A percentile compares a stretch with the other conserved stretches of the same genome.
These are phyloP conservation scores for Philaethria dido DNA, from an alignment of 2,888 invertebrate genomes.

Conservation along the genomic window DNA sequence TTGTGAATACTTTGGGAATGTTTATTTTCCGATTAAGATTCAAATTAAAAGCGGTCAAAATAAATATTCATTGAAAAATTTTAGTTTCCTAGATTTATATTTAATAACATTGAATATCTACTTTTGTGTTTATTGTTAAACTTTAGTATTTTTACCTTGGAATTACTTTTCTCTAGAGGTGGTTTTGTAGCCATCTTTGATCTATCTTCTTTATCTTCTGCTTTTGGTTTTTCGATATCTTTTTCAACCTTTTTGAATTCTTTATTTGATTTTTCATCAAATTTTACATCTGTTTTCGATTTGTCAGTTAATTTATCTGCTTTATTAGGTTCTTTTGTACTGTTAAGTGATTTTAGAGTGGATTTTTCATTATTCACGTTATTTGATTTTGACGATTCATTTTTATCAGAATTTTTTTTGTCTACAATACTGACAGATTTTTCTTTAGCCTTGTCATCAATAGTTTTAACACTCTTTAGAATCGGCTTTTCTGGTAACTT, in stretches of 20 bases:
- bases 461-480: conserved; percentile 69
- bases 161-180: conserved; percentile 69
- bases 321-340: conserved; percentile 45
- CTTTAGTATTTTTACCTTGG: conserved; percentile 61
- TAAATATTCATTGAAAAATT: too few species aligned
- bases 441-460: conserved; percentile 74
- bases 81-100: neutral
- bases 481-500: conserved; percentile 64
- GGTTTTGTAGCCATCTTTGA: conserved; percentile 78
- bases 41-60: neutral
- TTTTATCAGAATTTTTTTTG: conserved; percentile 60
- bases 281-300: conserved; percentile 39
- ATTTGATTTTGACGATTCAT: conserved; percentile 46
- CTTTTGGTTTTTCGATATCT: conserved; percentile 41
- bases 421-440: conserved; percentile 76
- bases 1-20: neutral
- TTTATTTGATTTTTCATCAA: conserved; percentile 50
- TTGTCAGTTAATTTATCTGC: conserved; percentile 38
- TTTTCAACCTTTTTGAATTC: conserved; percentile 53
- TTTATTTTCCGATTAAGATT: neutral
- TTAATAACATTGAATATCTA: too few species aligned
- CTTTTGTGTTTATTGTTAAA: neutral
- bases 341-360: conserved; percentile 58
- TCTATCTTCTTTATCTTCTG: conserved; percentile 59
- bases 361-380: conserved; percentile 48